phyloP scores from a whole-genome alignment of 2,888 invertebrate genomes.

The Xylocampa areola region DNA sequence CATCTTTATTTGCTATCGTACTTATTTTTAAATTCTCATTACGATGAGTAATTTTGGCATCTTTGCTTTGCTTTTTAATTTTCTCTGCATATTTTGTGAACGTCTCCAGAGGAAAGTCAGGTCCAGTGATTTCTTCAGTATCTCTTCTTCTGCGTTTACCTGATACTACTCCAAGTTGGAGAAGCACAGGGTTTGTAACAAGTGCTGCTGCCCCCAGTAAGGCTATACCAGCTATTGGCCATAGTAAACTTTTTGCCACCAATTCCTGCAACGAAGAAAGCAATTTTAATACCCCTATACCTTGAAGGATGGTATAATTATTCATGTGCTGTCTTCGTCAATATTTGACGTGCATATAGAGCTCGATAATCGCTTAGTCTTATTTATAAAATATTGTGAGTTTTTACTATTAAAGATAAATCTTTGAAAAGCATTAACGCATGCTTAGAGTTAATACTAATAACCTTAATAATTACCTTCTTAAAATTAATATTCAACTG shows the following conservation, averaged over 20 bases:
- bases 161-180: constrained; percentile 94
- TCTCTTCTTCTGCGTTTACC: constrained; percentile 90
- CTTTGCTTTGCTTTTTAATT: constrained; percentile 17
- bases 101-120: constrained; percentile 48
- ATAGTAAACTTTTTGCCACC: constrained; percentile 91
- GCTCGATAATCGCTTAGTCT: too few species aligned
- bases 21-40: constrained; percentile 14
- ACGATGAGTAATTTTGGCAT: neutral
- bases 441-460: too few species aligned
- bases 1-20: constrained; percentile 35
- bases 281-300: neutral
- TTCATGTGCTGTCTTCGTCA: too few species aligned
- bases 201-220: constrained; percentile 94
- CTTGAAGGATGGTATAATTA: neutral
- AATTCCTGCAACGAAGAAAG: constrained; percentile 83
- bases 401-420: too few species aligned
- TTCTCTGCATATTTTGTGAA: constrained; percentile 53
- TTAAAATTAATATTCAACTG: too few species aligned
- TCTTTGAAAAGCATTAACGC: too few species aligned
- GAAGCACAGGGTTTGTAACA: constrained; percentile 93
- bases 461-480: too few species aligned
- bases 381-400: too few species aligned
- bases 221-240: constrained; percentile 94
- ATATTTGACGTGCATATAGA: too few species aligned
- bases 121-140: constrained; percentile 68